These are phyloP conservation scores for Phyllotreta cruciferae DNA, from an alignment of 2,888 invertebrate species.

Conservation along the genomic window DNA sequence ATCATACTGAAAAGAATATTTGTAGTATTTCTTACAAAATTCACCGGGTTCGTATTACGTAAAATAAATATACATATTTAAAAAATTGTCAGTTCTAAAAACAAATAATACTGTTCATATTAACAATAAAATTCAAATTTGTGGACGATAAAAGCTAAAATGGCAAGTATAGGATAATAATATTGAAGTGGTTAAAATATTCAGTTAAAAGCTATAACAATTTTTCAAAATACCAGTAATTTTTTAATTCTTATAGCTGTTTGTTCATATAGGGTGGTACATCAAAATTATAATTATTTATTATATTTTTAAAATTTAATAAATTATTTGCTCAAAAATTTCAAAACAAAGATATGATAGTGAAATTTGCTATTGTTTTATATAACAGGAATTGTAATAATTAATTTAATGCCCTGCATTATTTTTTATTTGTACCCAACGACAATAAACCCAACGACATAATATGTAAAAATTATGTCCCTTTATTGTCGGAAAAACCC, in stretches of 20 bases:
- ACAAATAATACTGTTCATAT: slow-evolving; percentile 47
- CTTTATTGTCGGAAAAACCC: slow-evolving; percentile 6
- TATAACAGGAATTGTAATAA: slow-evolving; percentile 10
- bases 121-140: slow-evolving; percentile 32
- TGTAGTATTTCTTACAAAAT: background rate
- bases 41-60: slow-evolving; percentile 16
- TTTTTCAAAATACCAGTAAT: background rate
- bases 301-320: too few relatives aligned
- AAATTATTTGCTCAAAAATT: background rate
- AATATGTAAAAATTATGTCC: background rate
- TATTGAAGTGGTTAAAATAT: slow-evolving; percentile 21
- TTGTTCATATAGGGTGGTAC: too few relatives aligned
- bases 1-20: background rate
- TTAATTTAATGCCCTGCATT: slow-evolving; percentile 40
- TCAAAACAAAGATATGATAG: background rate
- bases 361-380: slow-evolving; percentile 23
- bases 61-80: slow-evolving; percentile 38
- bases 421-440: slow-evolving; percentile 33
- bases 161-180: slow-evolving; percentile 34
- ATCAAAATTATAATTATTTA: too few relatives aligned
- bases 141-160: slow-evolving; percentile 33
- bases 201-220: slow-evolving; percentile 12
- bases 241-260: background rate
- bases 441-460: slow-evolving; percentile 14
- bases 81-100: slow-evolving; percentile 46